phyloP scores from a whole-genome alignment of 2,797 vertebrate species.

The Falco novaeseelandiae region DNA sequence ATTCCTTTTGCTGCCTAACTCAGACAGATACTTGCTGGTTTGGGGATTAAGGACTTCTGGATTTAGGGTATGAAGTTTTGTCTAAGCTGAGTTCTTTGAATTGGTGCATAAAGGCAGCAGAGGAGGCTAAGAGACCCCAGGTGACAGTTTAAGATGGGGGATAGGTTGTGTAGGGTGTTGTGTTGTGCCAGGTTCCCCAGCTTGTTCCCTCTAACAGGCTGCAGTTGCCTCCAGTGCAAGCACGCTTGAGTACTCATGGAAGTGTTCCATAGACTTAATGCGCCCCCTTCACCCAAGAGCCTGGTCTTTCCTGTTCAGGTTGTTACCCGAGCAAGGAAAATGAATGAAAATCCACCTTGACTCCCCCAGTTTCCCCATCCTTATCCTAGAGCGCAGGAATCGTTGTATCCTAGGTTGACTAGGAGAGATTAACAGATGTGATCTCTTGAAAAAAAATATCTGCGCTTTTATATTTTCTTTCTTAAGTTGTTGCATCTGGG shows the following conservation, averaged over 20 bases:
- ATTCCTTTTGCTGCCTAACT: neutral
- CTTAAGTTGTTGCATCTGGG: neutral
- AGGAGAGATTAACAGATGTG: neutral
- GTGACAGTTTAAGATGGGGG: accelerated
- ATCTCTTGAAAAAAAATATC: neutral
- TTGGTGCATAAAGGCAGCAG: neutral
- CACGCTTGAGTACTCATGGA: neutral
- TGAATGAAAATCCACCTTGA: neutral
- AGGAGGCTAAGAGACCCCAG: neutral
- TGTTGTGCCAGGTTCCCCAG: neutral
- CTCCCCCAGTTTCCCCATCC: accelerated
- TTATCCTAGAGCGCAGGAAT: neutral
- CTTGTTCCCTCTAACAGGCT: neutral
- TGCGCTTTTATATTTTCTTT: accelerated
- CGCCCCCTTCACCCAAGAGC: neutral
- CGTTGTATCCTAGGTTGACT: neutral
- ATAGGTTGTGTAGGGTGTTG: neutral
- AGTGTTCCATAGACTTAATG: accelerated
- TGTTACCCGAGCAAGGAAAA: neutral
- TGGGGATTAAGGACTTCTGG: neutral
- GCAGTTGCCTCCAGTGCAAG: neutral
- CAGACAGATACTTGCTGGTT: neutral
- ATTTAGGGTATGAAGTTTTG: neutral
- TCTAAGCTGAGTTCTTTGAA: neutral
- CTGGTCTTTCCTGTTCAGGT: neutral